Evolutionary conservation across 2,888 invertebrate species (phyloP).

Genomic region (Polyploca ridens): DNA sequence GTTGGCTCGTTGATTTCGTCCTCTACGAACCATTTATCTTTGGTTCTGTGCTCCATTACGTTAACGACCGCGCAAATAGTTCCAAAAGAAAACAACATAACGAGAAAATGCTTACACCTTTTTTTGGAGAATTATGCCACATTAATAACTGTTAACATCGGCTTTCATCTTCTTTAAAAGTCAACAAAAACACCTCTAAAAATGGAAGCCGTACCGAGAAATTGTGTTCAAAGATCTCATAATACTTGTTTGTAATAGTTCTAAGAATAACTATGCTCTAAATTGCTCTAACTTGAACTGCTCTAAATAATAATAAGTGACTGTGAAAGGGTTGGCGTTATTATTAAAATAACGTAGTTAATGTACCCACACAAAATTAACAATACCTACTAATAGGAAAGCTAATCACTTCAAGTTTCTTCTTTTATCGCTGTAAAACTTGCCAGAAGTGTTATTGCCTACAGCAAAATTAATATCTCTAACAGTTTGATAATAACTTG

Average conservation of each 20-base stretch:
- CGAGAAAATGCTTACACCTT: slow-evolving; percentile 53
- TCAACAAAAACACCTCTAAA: background rate
- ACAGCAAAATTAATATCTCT: too few relatives aligned
- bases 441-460: too few relatives aligned
- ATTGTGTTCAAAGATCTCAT: background rate
- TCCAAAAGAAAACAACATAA: slow-evolving; percentile 63
- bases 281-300: background rate
- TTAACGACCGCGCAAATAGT: slow-evolving; percentile 71
- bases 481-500: too few relatives aligned
- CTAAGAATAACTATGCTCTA: background rate
- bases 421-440: too few relatives aligned
- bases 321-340: too few relatives aligned
- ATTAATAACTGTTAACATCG: slow-evolving; percentile 27
- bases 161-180: slow-evolving; percentile 11
- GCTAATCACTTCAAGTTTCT: too few relatives aligned
- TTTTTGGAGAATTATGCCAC: slow-evolving; percentile 24
- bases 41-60: slow-evolving; percentile 67
- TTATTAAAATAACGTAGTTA: too few relatives aligned
- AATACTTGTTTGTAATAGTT: background rate
- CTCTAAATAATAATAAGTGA: too few relatives aligned
- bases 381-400: too few relatives aligned
- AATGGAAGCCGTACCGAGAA: background rate
- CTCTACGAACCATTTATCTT: slow-evolving; percentile 70
- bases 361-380: too few relatives aligned
- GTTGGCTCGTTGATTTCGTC: slow-evolving; percentile 63